Percentiles rank a stretch among this genome's conserved stretches.
These are phyloP conservation scores for Rotaria sp. DNA, from an alignment of 2,888 invertebrate species.

Conservation along the genomic window DNA sequence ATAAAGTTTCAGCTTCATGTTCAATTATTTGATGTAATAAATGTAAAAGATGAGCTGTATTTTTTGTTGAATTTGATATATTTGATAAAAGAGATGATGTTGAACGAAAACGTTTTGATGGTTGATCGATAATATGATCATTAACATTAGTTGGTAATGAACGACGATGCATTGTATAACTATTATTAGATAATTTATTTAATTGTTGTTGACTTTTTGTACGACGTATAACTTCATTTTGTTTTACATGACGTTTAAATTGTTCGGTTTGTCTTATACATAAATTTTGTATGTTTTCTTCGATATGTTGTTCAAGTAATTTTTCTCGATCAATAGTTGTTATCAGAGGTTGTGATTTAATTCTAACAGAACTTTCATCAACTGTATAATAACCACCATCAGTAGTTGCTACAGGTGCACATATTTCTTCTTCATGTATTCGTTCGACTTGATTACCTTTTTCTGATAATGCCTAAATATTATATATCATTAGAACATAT, in stretches of 20 bases:
- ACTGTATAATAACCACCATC: constrained; percentile 23
- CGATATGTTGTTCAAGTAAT: neutral
- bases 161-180: neutral
- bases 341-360: neutral
- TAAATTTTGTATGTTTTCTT: neutral
- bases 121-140: neutral
- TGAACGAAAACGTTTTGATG: neutral
- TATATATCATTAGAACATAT: neutral
- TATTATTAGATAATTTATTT: neutral
- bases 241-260: neutral
- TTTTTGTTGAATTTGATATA: neutral
- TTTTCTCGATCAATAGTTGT: neutral
- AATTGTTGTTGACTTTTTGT: constrained; percentile 13
- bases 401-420: neutral
- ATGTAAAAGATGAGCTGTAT: constrained; percentile 2
- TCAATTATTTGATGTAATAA: constrained; percentile 27
- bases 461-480: neutral
- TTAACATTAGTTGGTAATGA: neutral
- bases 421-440: neutral
- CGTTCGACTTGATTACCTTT: neutral
- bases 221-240: neutral
- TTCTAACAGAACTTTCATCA: neutral
- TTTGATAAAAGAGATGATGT: neutral
- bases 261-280: neutral
- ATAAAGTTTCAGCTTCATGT: neutral